Evolutionary conservation across 1,140 invertebrate species (phyloP), one percentile per base, ranked within the genome.

Genomic region (Lucilia sericata): DNA sequence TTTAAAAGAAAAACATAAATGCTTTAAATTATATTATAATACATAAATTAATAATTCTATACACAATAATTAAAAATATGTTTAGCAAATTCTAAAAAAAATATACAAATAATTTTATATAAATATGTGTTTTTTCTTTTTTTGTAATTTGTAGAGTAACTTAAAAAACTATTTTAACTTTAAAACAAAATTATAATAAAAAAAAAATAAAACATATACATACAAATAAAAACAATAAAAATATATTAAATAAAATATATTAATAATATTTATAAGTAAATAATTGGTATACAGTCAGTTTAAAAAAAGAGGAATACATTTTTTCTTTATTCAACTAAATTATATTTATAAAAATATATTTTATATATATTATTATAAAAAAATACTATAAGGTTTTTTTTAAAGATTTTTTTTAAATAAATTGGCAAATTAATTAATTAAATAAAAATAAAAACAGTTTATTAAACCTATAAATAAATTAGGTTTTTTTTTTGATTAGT

Each of bases 261-360:
- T 70, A 12, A 21, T 10, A 21, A 21, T 70, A 21, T 70, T 70
- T 70, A 70, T 70, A 70, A 25, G 19, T 70, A 70, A 70, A 70
- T 70, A 70, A 70, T 70, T 70, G 65, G 65, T 70, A 70, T 70
- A 70, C 65, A 70, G 65, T 70, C 65, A 70, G n/a, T 70, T 21
- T 30, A 30, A 70, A 70, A 70, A 70, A 70, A 70, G 65, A 70
- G 65, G 65, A 70, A 70, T 70, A 21, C 65, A 12, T 70, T 70
- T n/a, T 30, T 30, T 30, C 25, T 30, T 30, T 30, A 70, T 70
- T 70, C 10, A 21, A 70, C 65, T 70, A 70, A 70, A 70, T 21
- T 70, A 9, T 70, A 70, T 25, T 17, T n/a, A 60, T 70, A 70
- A 70, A 70, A n/a, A 60, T 60, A 21, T 70, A 70, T 70, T 21